Conservation (phyloP, 2,888 invertebrate genomes). For the Exocentrus adspersus region DNA sequence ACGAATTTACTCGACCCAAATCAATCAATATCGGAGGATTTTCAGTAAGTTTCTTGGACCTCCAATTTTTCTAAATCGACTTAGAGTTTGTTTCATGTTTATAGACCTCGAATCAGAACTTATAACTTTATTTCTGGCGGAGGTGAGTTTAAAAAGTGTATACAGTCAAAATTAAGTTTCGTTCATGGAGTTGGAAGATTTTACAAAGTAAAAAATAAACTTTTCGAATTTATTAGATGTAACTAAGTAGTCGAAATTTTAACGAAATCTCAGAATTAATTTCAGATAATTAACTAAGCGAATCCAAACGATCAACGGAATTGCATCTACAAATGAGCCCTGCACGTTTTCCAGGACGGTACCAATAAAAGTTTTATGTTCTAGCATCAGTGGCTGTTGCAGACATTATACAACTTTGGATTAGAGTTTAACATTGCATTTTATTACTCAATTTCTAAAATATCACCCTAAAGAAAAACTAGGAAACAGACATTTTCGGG, state of each 20-base stretch:
- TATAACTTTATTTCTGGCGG: slow-evolving; percentile 5
- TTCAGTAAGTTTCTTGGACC: background rate
- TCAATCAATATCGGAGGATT: background rate
- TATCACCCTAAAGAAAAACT: background rate
- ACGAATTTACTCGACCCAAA: background rate
- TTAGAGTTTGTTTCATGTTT: slow-evolving; percentile 1
- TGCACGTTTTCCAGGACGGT: slow-evolving; percentile 8
- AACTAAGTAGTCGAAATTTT: too few relatives aligned
- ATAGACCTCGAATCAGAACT: background rate
- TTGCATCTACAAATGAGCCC: slow-evolving; percentile 12
- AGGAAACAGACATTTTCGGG: background rate
- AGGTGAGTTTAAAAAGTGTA: background rate
- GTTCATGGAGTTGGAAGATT: background rate
- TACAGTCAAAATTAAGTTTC: background rate
- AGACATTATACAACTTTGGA: slow-evolving; percentile 15
- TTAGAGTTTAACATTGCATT: slow-evolving; percentile 11
- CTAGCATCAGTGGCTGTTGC: slow-evolving; percentile 16
- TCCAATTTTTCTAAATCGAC: slow-evolving; percentile 6
- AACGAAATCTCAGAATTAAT: background rate
- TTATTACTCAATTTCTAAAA: slow-evolving; percentile 14
- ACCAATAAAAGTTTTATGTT: slow-evolving; percentile 20
- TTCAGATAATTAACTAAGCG: background rate
- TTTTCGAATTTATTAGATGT: too few relatives aligned
- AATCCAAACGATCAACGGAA: background rate
- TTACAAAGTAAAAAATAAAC: too few relatives aligned